These are phyloP conservation scores for Macroteleia sp. DNA, from an alignment of 2,888 invertebrate species.

Conservation along the genomic window DNA sequence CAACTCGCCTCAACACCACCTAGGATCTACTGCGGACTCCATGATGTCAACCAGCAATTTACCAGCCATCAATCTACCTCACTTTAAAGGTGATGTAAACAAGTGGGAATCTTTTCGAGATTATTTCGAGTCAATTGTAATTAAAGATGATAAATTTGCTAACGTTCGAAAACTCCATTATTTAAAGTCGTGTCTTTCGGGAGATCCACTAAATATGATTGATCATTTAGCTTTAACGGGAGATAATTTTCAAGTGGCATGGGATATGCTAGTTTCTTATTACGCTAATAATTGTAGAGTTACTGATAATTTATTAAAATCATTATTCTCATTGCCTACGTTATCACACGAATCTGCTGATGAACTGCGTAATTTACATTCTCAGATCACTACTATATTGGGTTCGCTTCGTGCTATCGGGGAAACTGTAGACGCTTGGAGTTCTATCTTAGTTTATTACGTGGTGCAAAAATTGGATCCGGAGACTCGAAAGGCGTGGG, in stretches of 20 bases:
- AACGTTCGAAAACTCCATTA: constrained; percentile 24
- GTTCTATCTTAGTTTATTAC: constrained; percentile 5
- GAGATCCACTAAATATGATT: constrained; percentile 4
- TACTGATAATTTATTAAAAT: constrained; percentile 7
- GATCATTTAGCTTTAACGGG: constrained; percentile 11
- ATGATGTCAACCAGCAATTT: neutral
- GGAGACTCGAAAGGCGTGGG: neutral
- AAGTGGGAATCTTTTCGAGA: constrained; percentile 16
- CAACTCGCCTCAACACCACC: too few relatives aligned
- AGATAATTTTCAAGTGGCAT: constrained; percentile 8
- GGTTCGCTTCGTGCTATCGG: constrained; percentile 1
- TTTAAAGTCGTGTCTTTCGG: constrained; percentile 20
- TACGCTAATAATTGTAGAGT: constrained; percentile 7
- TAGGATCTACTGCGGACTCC: neutral
- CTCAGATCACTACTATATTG: neutral
- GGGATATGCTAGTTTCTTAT: constrained; percentile 6
- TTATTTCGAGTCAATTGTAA: constrained; percentile 12
- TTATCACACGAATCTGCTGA: neutral
- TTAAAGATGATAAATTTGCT: neutral
- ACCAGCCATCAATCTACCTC: neutral
- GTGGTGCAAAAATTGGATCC: constrained; percentile 10
- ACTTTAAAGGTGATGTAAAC: constrained; percentile 2
- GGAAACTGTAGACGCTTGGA: neutral
- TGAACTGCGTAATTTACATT: neutral
- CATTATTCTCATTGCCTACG: neutral